Base-by-base conservation (phyloP, 2,113 vertebrate species). In the Pantherophis guttatus region DNA sequence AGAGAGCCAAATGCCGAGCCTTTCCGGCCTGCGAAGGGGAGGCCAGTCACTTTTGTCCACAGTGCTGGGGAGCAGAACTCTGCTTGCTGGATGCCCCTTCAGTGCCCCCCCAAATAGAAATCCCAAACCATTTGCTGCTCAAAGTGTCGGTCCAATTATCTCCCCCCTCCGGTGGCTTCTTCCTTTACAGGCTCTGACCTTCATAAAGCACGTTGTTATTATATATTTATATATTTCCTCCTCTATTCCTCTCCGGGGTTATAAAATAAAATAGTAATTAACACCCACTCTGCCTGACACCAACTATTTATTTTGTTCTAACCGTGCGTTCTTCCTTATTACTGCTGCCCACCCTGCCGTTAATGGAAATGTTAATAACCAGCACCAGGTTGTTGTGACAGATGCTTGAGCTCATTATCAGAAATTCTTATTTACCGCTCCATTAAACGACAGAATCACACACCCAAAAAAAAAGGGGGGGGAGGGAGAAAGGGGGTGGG, bases 381-480 rank as follows among this genome's bases (percentile, higher is more conserved):
- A 97, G 95, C 97, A 91, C 98, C 98, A 98, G 98, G 98, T 97
- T 98, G 98, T 96, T 97, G 97, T 95, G 97, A 98, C 98, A 98
- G 98, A 98, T 98, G 98, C 98, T 98, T 95, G 91, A 96, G 96
- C 97, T 98, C 98, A 98, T 98, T 98, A 98, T 98, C 98, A 98
- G 98, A 98, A 98, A 98, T 97, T 98, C 98, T 98, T 98, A 98
- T 98, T 98, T 98, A 98, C 98, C 98, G 98, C 98, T 98, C 98
- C 98, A 98, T 98, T 98, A 98, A 97, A 97, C 97, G 97, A 97
- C 98, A 97, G 97, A 98, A 98, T 97, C 97, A 86, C 97, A 98
- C 97, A 96, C 93, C 89, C 96, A 96, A 97, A 48, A 48, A 5
- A 48, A 48, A 96, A 96, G 1, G 7, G 24, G 24, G 9, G 24